Conservation (phyloP, 2,113 vertebrate genomes). For the Setophaga petechia region DNA sequence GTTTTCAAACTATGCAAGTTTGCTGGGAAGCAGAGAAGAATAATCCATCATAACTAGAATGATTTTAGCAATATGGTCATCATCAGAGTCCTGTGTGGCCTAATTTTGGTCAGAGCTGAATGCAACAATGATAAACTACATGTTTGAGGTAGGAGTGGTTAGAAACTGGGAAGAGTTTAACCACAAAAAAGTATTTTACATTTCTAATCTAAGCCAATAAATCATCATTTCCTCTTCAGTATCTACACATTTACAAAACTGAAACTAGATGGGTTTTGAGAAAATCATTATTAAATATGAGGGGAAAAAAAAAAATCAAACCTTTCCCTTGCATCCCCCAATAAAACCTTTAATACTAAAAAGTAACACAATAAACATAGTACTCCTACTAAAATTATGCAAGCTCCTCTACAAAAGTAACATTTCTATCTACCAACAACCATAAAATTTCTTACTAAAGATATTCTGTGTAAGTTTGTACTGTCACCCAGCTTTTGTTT, state of each 20-base stretch:
- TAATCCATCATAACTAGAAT: neutral
- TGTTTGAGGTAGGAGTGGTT: neutral
- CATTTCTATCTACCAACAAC: neutral
- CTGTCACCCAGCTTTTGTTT: neutral
- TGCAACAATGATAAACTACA: slow-evolving; percentile 14
- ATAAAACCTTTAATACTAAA: neutral
- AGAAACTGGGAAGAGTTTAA: slow-evolving; percentile 1
- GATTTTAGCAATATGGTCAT: neutral
- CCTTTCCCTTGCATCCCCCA: neutral
- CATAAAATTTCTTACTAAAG: neutral
- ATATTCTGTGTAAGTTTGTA: neutral
- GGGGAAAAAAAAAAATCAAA: neutral
- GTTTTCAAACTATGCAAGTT: neutral
- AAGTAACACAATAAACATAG: neutral
- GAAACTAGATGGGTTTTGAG: neutral
- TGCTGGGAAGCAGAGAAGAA: neutral
- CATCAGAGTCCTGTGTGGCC: neutral
- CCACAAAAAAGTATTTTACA: neutral
- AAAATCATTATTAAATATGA: neutral
- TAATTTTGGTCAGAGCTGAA: slow-evolving; percentile 9
- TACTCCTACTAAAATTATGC: neutral
- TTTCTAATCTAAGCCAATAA: slow-evolving; percentile 3
- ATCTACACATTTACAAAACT: neutral
- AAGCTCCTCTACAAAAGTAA: neutral
- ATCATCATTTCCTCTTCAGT: neutral